Base-by-base conservation (phyloP, 2,797 vertebrate genomes). In the Myripristis murdjan region DNA sequence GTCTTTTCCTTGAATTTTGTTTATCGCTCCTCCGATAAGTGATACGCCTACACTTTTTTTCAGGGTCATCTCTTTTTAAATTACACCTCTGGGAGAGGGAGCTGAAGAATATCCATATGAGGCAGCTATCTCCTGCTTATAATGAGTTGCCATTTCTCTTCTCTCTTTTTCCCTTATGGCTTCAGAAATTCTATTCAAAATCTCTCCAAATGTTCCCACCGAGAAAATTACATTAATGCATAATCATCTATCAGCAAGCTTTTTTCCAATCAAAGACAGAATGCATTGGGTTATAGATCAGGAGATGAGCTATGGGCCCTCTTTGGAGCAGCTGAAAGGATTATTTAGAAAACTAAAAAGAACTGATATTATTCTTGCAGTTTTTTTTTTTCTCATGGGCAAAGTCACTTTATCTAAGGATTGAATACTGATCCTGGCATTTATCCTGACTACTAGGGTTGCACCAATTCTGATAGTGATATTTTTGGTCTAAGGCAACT, bases 21-120 rank as follows among this genome's bases (percentile, higher is more conserved):
- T 73, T 53, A n/a, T 73, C 41, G 28, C 47, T 69, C 24, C 33
- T 33, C 46, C 41, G 51, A 68, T 71, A 44, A 69, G 54, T 43
- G 26, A 58, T 43, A 46, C 2, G 6, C 51, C 61, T 60, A 11
- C 28, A 31, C 63, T 72, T 62, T 49, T 56, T 73, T 24, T n/a
- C 48, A 57, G 49, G 60, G 48, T 70, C 52, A 44, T 53, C 61
- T 54, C 60, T 31, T 51, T 72, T 53, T 60, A 37, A 71, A 60
- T 39, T 62, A 22, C 56, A 63, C 31, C 61, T 37, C 48, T 43
- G 62, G 33, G 53, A 60, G 59, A 62, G 11, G 41, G 4, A 43
- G 53, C n/a, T 18, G 53, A 52, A 59, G 51, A 62, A 63, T 65
- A 60, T 70, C 26, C 46, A 41, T 33, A 51, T 8, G 49, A 58